Base-by-base conservation (phyloP, 2,797 vertebrate genomes). In the Melopsittacus undulatus region DNA sequence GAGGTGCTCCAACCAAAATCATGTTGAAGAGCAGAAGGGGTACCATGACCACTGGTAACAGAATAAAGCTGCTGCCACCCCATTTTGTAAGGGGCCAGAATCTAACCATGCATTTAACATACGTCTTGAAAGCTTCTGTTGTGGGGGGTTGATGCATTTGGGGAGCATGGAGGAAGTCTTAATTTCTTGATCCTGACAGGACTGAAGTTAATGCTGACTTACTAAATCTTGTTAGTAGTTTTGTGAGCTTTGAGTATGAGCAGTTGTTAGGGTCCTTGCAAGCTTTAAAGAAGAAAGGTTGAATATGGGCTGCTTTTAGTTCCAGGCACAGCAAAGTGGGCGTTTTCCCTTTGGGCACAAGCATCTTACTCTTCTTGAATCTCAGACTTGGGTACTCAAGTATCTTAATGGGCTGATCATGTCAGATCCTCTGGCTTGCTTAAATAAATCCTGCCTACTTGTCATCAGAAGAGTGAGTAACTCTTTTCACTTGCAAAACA, bases 51-150 rank as follows among this genome's bases (percentile, higher is more conserved):
- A 6, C 29, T 38, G 32, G 15, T 73, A 68, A 52, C 36, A 82
- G 70, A 79, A 69, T 49, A 51, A 23, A 63, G 61, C 3, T 3
- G 29, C 74, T 89, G 32, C 15, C 48, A 74, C 27, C 9, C 8
- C 3, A 0, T 82, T 95, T 75, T 5, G 0, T 29, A 32, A 62
- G 66, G 46, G 42, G 16, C 9, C 32, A 32, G 27, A 34, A 51
- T 38, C n/a, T 81, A n/a, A 11, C 29, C 1, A 1, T 49, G 29
- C 13, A 15, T 68, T 90, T 45, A 61, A 2, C 0, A 1, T 36
- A 9, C 1, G 12, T 22, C 42, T 81, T 78, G 45, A 72, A 62
- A 78, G 26, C 64, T 80, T 8, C 32, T 29, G 2, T 51, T 66
- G 51, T 11, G 54, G 6, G 19, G 52, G 4, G 20, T 38, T 67